A percentile compares a stretch with the other conserved stretches of the same genome.
Conservation (phyloP, 2,888 invertebrate genomes). For the Mythimna loreyi region DNA sequence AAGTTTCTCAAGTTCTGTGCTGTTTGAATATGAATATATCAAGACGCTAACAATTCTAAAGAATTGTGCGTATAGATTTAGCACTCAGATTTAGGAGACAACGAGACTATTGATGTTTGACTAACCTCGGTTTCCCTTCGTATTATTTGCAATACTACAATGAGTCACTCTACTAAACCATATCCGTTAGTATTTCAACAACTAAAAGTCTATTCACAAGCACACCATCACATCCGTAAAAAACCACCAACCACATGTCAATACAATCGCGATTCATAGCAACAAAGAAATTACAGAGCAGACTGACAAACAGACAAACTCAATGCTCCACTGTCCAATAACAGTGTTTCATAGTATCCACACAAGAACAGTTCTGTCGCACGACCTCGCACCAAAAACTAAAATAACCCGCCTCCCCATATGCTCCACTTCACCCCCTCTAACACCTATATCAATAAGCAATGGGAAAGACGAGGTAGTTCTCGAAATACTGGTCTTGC, state of each 20-base stretch:
- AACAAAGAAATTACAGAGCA: constrained; percentile 86
- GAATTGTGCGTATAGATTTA: constrained; percentile 6
- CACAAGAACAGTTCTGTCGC: constrained; percentile 87
- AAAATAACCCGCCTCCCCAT: constrained; percentile 68
- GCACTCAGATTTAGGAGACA: constrained; percentile 34
- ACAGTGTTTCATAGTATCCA: constrained; percentile 88
- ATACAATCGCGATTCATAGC: constrained; percentile 86
- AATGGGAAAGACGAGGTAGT: constrained; percentile 73
- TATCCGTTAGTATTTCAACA: constrained; percentile 63
- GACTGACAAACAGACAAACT: constrained; percentile 80
- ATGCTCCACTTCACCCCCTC: constrained; percentile 66
- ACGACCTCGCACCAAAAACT: constrained; percentile 83
- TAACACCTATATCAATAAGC: constrained; percentile 60
- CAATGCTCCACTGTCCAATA: constrained; percentile 87
- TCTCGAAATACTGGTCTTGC: constrained; percentile 78
- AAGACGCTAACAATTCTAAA: constrained; percentile 1
- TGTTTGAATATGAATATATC: background rate
- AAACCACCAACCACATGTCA: constrained; percentile 79
- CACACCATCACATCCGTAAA: constrained; percentile 63
- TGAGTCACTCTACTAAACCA: constrained; percentile 54
- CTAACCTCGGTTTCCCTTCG: constrained; percentile 46
- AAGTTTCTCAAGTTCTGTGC: background rate
- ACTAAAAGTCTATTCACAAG: constrained; percentile 59
- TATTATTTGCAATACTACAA: constrained; percentile 56
- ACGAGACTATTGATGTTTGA: constrained; percentile 26